These are phyloP conservation scores for Amniataba percoides DNA, from an alignment of 2,797 vertebrate species.

Conservation along the genomic window DNA sequence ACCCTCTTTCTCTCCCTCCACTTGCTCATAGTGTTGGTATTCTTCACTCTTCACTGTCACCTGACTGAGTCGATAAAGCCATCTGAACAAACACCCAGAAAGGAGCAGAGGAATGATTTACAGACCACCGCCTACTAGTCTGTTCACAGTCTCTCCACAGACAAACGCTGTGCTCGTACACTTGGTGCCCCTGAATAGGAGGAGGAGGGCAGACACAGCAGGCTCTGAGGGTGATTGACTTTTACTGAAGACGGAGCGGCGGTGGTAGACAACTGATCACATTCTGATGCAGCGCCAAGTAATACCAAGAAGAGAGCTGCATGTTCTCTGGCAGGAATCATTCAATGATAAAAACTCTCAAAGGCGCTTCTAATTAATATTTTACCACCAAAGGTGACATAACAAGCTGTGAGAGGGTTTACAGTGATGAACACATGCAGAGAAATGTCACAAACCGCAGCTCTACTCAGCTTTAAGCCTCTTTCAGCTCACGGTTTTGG, in stretches of 20 bases:
- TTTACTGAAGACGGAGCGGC: conserved; percentile 5
- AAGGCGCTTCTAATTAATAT: not conserved
- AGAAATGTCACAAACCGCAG: not conserved
- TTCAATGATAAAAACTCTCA: not conserved
- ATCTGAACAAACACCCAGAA: conserved; percentile 37
- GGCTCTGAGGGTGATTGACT: conserved; percentile 46
- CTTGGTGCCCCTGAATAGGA: conserved; percentile 17
- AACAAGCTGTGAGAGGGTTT: not conserved
- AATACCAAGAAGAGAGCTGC: conserved; percentile 35
- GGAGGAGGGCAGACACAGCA: conserved; percentile 17
- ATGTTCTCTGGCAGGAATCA: not conserved
- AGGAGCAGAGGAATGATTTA: conserved; percentile 59
- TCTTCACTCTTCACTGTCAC: conserved; percentile 49
- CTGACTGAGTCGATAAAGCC: conserved; percentile 49
- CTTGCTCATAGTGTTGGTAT: conserved; percentile 35
- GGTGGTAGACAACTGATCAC: conserved; percentile 17
- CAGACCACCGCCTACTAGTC: conserved; percentile 23
- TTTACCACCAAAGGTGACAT: not conserved
- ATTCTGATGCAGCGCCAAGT: conserved; percentile 35
- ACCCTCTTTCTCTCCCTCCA: conserved; percentile 15
- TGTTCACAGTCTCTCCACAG: conserved; percentile 37
- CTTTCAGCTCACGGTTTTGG: not conserved
- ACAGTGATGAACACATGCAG: not conserved
- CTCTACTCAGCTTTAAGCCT: not conserved
- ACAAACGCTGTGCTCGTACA: not conserved